These are phyloP conservation scores for Todus mexicanus DNA, from an alignment of 2,797 vertebrate species.

Conservation along the genomic window DNA sequence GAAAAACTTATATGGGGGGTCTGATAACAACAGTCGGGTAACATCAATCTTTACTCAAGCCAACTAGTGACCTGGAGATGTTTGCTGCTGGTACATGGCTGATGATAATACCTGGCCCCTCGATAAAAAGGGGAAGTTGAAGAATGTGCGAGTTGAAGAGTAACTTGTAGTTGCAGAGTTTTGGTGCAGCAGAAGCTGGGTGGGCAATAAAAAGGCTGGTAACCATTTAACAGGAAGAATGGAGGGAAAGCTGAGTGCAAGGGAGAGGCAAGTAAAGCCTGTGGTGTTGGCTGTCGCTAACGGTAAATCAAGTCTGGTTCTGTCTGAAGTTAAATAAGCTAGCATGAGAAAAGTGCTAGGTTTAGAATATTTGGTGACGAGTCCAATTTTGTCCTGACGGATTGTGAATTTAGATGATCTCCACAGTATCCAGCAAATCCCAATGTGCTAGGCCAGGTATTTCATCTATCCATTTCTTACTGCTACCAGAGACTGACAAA, in stretches of 20 bases:
- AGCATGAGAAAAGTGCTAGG: neutral
- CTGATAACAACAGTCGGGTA: no score
- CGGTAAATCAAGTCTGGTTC: neutral
- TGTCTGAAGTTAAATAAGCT: neutral
- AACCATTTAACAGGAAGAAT: no score
- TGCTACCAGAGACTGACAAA: neutral
- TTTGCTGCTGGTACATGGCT: neutral
- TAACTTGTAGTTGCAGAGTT: no score
- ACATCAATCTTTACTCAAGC: neutral
- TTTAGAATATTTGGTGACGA: neutral
- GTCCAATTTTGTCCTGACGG: neutral
- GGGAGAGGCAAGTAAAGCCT: neutral
- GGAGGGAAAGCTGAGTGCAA: neutral
- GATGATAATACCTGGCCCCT: neutral
- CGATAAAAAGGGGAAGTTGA: no score
- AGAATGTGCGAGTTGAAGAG: no score
- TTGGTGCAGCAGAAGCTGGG: no score
- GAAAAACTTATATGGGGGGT: neutral
- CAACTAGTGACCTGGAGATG: neutral
- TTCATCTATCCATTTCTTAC: neutral
- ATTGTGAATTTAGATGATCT: neutral
- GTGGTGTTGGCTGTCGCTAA: neutral
- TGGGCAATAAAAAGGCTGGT: no score
- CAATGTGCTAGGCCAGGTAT: neutral
- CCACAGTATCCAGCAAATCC: neutral